Conservation (phyloP, 2,113 vertebrate species). For the Suncus etruscus region DNA sequence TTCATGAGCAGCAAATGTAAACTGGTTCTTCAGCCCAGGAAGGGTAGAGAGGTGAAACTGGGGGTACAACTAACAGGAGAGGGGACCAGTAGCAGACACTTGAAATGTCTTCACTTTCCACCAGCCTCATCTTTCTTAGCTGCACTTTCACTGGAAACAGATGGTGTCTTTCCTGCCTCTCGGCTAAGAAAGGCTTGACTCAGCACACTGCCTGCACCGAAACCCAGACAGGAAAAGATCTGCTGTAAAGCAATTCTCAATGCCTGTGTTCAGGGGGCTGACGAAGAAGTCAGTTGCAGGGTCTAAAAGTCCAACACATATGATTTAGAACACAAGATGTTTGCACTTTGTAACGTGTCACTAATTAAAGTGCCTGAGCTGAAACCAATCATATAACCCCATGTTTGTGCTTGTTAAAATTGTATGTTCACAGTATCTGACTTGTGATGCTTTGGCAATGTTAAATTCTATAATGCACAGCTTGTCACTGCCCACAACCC, state of each 20-base stretch:
- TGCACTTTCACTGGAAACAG: not conserved
- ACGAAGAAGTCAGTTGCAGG: not conserved
- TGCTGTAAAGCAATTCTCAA: not conserved
- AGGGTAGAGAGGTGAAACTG: not conserved
- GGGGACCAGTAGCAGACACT: not conserved
- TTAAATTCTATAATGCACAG: not conserved
- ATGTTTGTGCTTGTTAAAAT: not conserved
- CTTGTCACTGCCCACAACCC: not conserved
- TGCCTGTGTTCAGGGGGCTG: not conserved
- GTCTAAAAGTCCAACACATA: not conserved
- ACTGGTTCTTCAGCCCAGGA: not conserved
- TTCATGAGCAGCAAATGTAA: not conserved
- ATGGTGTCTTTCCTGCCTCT: not conserved
- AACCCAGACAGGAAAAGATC: constrained; percentile 13
- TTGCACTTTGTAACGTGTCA: not conserved
- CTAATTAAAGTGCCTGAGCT: not conserved
- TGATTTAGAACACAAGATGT: not conserved
- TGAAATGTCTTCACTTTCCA: not conserved
- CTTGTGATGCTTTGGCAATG: not conserved
- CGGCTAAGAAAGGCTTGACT: not conserved
- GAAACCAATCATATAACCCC: not conserved
- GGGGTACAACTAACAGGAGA: not conserved
- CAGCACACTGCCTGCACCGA: not conserved
- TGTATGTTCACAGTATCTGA: not conserved
- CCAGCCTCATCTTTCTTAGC: not conserved